Percentiles rank a stretch among this genome's conserved stretches.
Evolutionary conservation across 2,113 vertebrate species (phyloP).

Genomic region (Callipepla squamata): DNA sequence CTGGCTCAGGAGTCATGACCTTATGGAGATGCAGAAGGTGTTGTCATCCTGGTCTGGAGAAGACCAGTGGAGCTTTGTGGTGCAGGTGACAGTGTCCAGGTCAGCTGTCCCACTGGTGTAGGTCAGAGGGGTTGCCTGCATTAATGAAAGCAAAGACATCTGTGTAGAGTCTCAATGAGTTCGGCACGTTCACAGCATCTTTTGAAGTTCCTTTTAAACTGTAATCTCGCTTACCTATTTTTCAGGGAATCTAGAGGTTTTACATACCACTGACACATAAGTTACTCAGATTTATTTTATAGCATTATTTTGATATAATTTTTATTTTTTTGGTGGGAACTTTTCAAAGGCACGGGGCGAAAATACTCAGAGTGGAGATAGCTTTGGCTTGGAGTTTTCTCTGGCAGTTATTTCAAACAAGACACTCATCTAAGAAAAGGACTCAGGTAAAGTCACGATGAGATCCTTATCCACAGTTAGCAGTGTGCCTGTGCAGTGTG

Average conservation of each 20-base stretch:
- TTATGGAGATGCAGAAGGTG: not conserved
- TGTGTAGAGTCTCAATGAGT: not conserved
- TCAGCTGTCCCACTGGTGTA: rapidly evolving
- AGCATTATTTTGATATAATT: not conserved
- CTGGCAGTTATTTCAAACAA: not conserved
- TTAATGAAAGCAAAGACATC: slow-evolving; percentile 12
- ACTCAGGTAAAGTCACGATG: not conserved
- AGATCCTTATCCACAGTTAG: rapidly evolving
- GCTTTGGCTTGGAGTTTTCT: not conserved
- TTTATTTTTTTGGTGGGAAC: not conserved
- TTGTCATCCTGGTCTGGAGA: not conserved
- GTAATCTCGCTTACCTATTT: not conserved
- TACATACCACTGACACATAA: not conserved
- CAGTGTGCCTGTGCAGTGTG: not conserved
- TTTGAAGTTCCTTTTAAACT: not conserved
- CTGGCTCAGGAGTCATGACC: not conserved
- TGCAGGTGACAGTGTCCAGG: not conserved
- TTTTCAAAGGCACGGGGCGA: not conserved
- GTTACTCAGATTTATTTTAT: not conserved
- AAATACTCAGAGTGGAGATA: not conserved
- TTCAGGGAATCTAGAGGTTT: not conserved
- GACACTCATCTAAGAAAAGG: not conserved
- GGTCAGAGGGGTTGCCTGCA: not conserved
- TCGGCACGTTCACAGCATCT: not conserved
- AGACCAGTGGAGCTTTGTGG: not conserved